These are phyloP conservation scores for Phortica variegata DNA, from an alignment of 1,140 invertebrate genomes.

Conservation along the genomic window DNA sequence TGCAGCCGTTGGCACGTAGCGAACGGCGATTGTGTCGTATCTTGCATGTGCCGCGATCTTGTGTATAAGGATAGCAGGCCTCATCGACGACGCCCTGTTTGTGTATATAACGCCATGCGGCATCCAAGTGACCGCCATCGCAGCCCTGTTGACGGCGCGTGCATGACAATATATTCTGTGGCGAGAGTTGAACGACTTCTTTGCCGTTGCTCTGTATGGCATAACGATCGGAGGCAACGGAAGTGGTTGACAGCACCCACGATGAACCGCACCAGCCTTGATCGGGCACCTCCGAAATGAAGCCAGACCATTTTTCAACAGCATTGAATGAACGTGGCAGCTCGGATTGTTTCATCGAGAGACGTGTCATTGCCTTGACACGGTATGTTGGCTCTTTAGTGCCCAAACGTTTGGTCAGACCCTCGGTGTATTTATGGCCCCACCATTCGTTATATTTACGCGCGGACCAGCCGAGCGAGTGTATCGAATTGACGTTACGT, in stretches of 20 bases:
- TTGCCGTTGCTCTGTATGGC: conserved; percentile 79
- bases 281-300: conserved; percentile 74
- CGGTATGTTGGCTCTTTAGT: conserved; percentile 62
- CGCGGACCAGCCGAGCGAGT: conserved; percentile 70
- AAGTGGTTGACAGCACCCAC: conserved; percentile 87
- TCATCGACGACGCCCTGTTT: conserved; percentile 80
- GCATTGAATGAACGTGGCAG: conserved; percentile 75
- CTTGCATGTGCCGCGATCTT: conserved; percentile 63
- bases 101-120: conserved; percentile 86
- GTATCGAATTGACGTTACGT: conserved; percentile 65
- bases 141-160: conserved; percentile 79
- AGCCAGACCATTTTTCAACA: conserved; percentile 68
- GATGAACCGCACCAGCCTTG: conserved; percentile 91
- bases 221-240: conserved; percentile 76
- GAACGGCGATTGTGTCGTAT: conserved; percentile 59
- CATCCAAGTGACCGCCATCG: conserved; percentile 82
- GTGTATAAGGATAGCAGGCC: conserved; percentile 78
- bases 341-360: conserved; percentile 63
- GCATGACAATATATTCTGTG: conserved; percentile 85
- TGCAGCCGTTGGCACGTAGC: conserved; percentile 61
- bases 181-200: conserved; percentile 70
- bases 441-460: conserved; percentile 81
- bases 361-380: conserved; percentile 70
- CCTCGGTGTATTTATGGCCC: conserved; percentile 79
- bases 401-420: conserved; percentile 70